Base-by-base conservation (phyloP, 1,140 invertebrate species). In the Drosophila baimaii region DNA sequence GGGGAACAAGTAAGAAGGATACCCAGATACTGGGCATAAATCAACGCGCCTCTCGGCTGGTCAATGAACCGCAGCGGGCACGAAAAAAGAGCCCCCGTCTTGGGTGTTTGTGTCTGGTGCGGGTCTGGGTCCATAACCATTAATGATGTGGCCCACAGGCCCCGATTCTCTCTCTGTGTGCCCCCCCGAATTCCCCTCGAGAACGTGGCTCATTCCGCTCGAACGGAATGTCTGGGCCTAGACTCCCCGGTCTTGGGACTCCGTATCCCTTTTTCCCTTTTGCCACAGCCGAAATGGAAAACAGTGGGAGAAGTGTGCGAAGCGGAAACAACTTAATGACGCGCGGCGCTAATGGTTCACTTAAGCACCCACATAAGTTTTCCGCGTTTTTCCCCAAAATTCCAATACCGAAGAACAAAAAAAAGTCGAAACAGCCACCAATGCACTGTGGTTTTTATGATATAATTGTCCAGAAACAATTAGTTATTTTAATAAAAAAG, bases 321-420 rank as follows among this genome's bases (percentile, higher is more conserved):
- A 89, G 84, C 84, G 84, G 84, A 89, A 89, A 89, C 84, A 89
- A 89, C 85, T 89, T 89, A 89, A 89, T 89, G 84, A 89, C 84
- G 84, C 84, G 80, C 84, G 84, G 84, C 84, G 84, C 84, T 89
- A 89, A 89, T 89, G 85, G 84, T 89, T 89, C 84, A 89, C 84
- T 89, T 89, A 89, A 89, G 80, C 84, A 89, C 85, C 84, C 84
- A 89, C 84, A 89, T 89, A 89, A 89, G 84, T 89, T 89, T 75
- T 61, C 62, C 74, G 58, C 75, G 57, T 44, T 59, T 71, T 65
- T 27, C 65, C 77, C 75, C 62, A 49, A 81, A 81, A 85, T 54
- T 78, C 63, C n/a, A n/a, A n/a, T n/a, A n/a, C n/a, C n/a, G n/a
- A n/a, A 52, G 46, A 62, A 62, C 12, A 39, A 61, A 31, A 69